These are phyloP conservation scores for Gryllus longicercus DNA, from an alignment of 2,888 invertebrate species.

Conservation along the genomic window DNA sequence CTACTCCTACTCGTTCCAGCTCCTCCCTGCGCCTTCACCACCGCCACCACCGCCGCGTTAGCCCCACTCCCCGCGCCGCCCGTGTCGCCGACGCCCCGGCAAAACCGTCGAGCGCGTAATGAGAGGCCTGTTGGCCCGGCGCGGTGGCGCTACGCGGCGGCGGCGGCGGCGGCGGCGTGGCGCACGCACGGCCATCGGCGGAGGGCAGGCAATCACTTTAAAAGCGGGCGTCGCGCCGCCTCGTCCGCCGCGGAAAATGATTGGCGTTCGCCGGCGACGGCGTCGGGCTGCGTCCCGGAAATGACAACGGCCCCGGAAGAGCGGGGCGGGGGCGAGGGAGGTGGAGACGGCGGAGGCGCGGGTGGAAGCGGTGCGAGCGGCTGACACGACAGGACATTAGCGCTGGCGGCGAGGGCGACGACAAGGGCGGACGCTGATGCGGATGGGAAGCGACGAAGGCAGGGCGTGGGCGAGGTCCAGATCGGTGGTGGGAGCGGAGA, in stretches of 20 bases:
- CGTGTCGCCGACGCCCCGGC: background rate
- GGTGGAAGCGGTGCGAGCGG: background rate
- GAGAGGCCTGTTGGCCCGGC: background rate
- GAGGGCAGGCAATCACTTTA: background rate
- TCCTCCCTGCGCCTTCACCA: background rate
- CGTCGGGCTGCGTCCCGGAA: slow-evolving; percentile 4
- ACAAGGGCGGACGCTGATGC: background rate
- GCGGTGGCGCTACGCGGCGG: background rate
- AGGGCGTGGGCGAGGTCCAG: no score
- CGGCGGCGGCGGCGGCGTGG: background rate
- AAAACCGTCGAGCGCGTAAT: background rate
- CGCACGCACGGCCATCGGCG: background rate
- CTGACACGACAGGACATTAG: no score
- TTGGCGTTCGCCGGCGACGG: slow-evolving; percentile 10
- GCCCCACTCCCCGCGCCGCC: no score
- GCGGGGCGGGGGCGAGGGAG: background rate
- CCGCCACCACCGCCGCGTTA: background rate
- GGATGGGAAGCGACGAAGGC: no score
- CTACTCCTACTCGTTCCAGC: background rate
- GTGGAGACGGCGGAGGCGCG: background rate
- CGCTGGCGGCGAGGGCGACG: background rate
- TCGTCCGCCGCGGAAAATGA: background rate
- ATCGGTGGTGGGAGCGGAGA: no score
- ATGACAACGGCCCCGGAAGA: slow-evolving; percentile 17
- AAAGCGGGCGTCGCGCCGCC: slow-evolving; percentile 17